Evolutionary conservation across 2,888 invertebrate species (phyloP), one percentile per base, ranked within the genome.

Genomic region (Synergus itoensis): DNA sequence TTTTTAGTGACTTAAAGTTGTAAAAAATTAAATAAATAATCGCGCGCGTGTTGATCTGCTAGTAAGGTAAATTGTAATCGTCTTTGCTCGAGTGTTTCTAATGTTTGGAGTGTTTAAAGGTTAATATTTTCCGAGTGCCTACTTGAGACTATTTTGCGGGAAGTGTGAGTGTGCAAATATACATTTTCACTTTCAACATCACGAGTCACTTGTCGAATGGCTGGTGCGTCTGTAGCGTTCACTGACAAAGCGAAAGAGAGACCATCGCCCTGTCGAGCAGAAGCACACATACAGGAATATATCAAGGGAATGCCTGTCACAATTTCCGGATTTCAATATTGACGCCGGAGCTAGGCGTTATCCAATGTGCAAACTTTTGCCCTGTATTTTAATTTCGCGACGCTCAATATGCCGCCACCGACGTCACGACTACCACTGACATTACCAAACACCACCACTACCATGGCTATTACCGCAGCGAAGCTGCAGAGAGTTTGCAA

Each of bases 361-460:
- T 90, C 90, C 89, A 87, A 87, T 88, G 89, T 86, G 90, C 89
- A 90, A 90, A 90, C 90, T 87, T 88, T 89, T 86, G 84, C 76
- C 84, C 88, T 87, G 87, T 88, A 89, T 87, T 89, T 89, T 89
- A 90, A 90, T 90, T 90, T 90, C 86, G 85, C 86, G 83, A 84
- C 84, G 85, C 86, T 89, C 88, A 86, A 88, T 89, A 88, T 87
- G 82, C 77, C 83, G 78, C 77, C 86, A 82, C 80, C 81, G 82
- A 75, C 80, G 80, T 40, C 77, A 77, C 63, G 78, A 69, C 12
- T 79, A 78, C 53, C 82, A 83, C 73, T 60, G 60, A 60, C 60
- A n/a, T 12, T 21, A 73, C 73, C 53, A 73, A 73, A 73, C 86
- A 83, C 80, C 82, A 82, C 77, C 79, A 80, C 53, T 76, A 79